Evolutionary conservation across 2,888 invertebrate genomes (phyloP).

Genomic region (Xestia rhomboidea): DNA sequence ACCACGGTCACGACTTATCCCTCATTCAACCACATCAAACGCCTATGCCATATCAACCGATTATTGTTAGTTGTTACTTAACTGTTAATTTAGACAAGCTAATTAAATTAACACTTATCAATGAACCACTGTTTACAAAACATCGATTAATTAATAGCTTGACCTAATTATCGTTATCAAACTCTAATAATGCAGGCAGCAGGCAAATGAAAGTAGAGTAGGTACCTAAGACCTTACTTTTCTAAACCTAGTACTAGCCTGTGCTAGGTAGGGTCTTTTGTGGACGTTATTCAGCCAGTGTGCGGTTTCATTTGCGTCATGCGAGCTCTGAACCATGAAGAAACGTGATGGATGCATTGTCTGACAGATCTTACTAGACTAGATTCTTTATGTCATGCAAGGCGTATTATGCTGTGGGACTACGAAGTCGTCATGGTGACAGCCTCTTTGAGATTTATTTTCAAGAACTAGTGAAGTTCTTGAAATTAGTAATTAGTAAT

Average conservation of each 20-base stretch:
- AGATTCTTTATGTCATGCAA: background rate
- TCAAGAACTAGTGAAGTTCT: background rate
- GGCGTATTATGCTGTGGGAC: conserved; percentile 8
- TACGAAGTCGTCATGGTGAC: conserved; percentile 7
- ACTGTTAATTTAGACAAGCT: background rate
- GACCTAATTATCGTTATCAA: conserved; percentile 40
- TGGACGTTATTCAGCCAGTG: conserved; percentile 61
- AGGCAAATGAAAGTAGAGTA: background rate
- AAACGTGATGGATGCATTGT: conserved; percentile 64
- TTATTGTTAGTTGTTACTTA: background rate
- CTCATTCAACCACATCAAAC: too few species aligned
- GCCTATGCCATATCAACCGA: background rate
- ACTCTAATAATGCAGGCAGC: conserved; percentile 11
- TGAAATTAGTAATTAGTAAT: background rate
- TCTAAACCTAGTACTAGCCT: background rate
- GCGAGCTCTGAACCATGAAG: conserved; percentile 70
- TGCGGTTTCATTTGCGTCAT: conserved; percentile 72
- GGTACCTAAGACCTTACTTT: background rate
- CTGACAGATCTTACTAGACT: conserved; percentile 37
- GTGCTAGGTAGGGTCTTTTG: conserved; percentile 45
- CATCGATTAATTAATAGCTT: conserved; percentile 32
- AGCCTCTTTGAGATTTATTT: background rate
- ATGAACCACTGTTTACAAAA: conserved; percentile 41
- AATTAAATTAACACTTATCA: conserved; percentile 41
- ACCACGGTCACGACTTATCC: too few species aligned